Conservation (phyloP, 1,140 invertebrate genomes). For the Thaumetopoea pityocampa region DNA sequence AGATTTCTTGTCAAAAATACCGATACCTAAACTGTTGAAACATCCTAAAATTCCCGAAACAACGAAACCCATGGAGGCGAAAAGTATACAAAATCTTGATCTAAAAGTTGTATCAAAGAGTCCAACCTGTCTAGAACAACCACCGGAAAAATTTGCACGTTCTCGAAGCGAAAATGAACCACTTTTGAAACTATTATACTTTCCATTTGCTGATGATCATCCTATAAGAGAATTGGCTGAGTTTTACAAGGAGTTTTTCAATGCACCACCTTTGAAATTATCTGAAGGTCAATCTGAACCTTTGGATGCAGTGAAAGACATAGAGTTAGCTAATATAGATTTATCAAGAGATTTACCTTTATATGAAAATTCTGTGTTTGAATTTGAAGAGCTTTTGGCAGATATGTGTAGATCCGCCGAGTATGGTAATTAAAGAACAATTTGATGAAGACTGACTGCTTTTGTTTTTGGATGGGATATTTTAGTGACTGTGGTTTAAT, state of each 20-base stretch:
- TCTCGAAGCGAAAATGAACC: slow-evolving; percentile 59
- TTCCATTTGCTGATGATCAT: slow-evolving; percentile 63
- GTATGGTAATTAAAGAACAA: slow-evolving; percentile 50
- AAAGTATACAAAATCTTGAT: slow-evolving; percentile 57
- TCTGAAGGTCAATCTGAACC: slow-evolving; percentile 24
- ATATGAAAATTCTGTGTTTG: slow-evolving; percentile 57
- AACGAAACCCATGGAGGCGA: slow-evolving; percentile 32
- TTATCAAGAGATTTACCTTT: slow-evolving; percentile 54
- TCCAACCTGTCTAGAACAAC: slow-evolving; percentile 58
- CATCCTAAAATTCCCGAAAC: slow-evolving; percentile 18
- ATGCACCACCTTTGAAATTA: slow-evolving; percentile 61
- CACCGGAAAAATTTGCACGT: slow-evolving; percentile 59
- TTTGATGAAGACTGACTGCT: no score
- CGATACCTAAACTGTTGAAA: slow-evolving; percentile 41
- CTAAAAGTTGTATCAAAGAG: slow-evolving; percentile 43
- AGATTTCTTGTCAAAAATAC: slow-evolving; percentile 56
- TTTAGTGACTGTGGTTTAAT: no score
- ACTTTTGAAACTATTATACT: slow-evolving; percentile 54
- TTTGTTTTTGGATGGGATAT: no score
- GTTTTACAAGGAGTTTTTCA: slow-evolving; percentile 70
- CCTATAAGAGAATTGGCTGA: slow-evolving; percentile 65
- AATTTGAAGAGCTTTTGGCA: slow-evolving; percentile 63
- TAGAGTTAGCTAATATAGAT: slow-evolving; percentile 41
- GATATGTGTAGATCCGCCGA: slow-evolving; percentile 64
- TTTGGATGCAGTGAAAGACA: slow-evolving; percentile 31